These are phyloP conservation scores for Machaerirhynchus nigripectus DNA, from an alignment of 2,113 vertebrate species.

Conservation along the genomic window DNA sequence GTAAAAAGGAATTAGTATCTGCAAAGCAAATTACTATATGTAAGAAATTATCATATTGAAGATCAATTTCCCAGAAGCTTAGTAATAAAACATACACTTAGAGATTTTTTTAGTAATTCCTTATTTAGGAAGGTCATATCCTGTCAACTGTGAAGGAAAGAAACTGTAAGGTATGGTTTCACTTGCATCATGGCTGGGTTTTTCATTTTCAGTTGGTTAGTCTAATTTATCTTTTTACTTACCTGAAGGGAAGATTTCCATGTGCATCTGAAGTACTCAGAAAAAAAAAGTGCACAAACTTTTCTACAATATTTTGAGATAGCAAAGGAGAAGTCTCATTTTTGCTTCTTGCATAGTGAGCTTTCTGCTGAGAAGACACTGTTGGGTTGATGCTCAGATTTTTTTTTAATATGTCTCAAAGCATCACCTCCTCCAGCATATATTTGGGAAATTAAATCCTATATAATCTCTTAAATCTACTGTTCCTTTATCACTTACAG, in stretches of 20 bases:
- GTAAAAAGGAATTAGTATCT: background rate
- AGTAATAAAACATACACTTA: background rate
- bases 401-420: background rate
- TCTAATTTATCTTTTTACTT: background rate
- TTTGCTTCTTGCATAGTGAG: background rate
- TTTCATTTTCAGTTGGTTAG: background rate
- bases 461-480: conserved; percentile 51
- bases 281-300: background rate
- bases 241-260: background rate
- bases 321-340: background rate
- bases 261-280: background rate
- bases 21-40: background rate
- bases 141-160: background rate
- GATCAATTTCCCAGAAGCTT: background rate
- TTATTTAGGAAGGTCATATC: background rate
- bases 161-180: background rate
- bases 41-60: background rate
- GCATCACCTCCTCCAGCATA: background rate
- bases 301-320: background rate
- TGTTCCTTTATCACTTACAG: conserved; percentile 36
- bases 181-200: rapidly evolving
- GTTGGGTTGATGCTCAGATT: background rate
- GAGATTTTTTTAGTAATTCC: background rate
- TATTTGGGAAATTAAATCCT: conserved; percentile 55
- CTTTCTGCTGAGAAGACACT: background rate